Base-by-base conservation (phyloP, 2,113 vertebrate species). In the Archocentrus centrarchus region DNA sequence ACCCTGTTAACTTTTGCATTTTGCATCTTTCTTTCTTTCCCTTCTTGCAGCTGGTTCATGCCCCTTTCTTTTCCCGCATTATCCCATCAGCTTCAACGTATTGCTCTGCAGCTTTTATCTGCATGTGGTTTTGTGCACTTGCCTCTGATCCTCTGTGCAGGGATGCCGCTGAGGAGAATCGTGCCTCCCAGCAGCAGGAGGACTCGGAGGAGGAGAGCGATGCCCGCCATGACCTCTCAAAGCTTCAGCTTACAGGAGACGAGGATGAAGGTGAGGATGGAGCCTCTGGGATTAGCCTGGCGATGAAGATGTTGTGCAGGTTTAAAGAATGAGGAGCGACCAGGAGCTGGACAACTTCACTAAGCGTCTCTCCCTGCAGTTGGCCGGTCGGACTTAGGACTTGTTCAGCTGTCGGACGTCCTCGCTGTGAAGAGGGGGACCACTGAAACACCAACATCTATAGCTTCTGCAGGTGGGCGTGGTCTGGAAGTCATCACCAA, bases 141-240 rank as follows among this genome's bases (percentile, higher is more conserved):
- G 96, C 98, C 97, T 99, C 96, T 96, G 93, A 96, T 96, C 95
- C 96, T 97, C 95, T 97, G 97, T 82, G 97, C 95, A 81, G 95
- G 95, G 96, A 94, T 95, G 95, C 95, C 93, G 77, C 88, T 85
- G 92, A 96, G 93, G 85, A 97, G 93, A 91, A 96, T 85, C 94
- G 94, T 96, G 92, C 96, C 97, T 92, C 94, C 96, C 66, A 97
- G 93, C 92, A 98, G 95, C 39, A 97, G 95, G 88, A 95, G 75
- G 90, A 96, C 60, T 84, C 93, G 96, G 92, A 97, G 92, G 87
- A 96, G 91, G 95, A 96, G 58, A 59, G 68, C 55, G 11, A 37
- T 3, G 79, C 35, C 32, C 18, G 24, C 44, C 92, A 92, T 93
- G 81, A 84, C 75, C 77, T 58, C 70, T 61, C 80, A 59, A 2